These are phyloP conservation scores for Hipposideros armiger DNA, from an alignment of 2,113 vertebrate genomes.

Conservation along the genomic window DNA sequence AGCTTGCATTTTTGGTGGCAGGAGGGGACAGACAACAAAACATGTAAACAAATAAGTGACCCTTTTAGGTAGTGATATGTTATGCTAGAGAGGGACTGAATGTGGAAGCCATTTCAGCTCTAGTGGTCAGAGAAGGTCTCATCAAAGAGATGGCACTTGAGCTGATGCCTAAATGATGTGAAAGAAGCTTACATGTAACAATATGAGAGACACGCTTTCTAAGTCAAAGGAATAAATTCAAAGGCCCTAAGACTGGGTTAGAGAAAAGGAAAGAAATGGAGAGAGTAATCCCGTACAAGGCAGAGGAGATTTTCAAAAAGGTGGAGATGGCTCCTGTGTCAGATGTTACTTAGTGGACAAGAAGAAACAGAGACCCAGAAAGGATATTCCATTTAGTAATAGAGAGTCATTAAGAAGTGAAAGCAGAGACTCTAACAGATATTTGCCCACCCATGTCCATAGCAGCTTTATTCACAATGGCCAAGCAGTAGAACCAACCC, in stretches of 20 bases:
- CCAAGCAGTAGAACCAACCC: not conserved
- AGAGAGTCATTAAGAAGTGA: not conserved
- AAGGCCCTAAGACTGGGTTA: not conserved
- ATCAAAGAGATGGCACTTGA: slow-evolving; percentile 1
- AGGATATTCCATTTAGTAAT: not conserved
- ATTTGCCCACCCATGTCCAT: not conserved
- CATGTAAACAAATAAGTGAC: not conserved
- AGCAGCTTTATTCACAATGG: not conserved
- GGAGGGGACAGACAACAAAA: not conserved
- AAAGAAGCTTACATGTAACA: not conserved
- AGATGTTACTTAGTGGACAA: not conserved
- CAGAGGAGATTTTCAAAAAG: not conserved
- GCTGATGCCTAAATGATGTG: not conserved
- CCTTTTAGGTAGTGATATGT: not conserved
- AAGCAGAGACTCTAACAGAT: not conserved
- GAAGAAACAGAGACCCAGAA: not conserved
- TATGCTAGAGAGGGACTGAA: not conserved
- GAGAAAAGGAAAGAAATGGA: not conserved
- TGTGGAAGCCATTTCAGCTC: not conserved
- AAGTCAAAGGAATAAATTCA: not conserved
- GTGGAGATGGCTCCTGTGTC: not conserved
- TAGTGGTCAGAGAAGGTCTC: not conserved
- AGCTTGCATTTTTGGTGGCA: not conserved
- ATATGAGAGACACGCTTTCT: not conserved
- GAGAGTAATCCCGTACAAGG: not conserved